Evolutionary conservation across 2,113 vertebrate species (phyloP).

Genomic region (Pionites leucogaster): DNA sequence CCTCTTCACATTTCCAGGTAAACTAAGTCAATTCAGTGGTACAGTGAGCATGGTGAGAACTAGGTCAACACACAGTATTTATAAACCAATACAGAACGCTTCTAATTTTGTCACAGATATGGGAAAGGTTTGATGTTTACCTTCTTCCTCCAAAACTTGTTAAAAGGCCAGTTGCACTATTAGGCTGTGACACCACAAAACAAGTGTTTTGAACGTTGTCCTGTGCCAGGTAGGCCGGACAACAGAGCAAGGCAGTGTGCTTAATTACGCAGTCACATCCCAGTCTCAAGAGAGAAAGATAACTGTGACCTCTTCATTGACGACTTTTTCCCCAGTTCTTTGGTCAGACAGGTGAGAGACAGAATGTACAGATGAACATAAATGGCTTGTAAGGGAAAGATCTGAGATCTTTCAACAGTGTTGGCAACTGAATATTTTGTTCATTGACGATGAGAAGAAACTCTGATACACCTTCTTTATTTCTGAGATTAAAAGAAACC

Average conservation of each 20-base stretch:
- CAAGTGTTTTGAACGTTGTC: neutral
- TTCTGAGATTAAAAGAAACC: neutral
- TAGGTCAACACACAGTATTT: neutral
- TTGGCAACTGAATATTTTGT: neutral
- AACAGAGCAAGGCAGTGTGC: neutral
- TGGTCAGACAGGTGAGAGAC: neutral
- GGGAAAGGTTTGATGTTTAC: neutral
- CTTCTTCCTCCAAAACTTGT: neutral
- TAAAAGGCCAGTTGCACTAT: neutral
- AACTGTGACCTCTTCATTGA: neutral
- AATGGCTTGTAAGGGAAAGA: neutral
- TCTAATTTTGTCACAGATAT: constrained; percentile 8
- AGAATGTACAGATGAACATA: neutral
- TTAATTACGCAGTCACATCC: neutral
- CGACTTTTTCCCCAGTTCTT: neutral
- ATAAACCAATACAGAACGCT: neutral
- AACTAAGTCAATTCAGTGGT: neutral
- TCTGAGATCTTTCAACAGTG: neutral
- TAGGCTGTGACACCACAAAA: neutral
- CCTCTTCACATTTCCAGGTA: neutral
- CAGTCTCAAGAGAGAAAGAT: neutral
- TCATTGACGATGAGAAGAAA: neutral
- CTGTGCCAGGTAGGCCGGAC: neutral
- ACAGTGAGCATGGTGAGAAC: neutral
- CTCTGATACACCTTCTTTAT: too few species aligned